Base-by-base conservation (phyloP, 2,888 invertebrate species). In the Choreutis nemorana region DNA sequence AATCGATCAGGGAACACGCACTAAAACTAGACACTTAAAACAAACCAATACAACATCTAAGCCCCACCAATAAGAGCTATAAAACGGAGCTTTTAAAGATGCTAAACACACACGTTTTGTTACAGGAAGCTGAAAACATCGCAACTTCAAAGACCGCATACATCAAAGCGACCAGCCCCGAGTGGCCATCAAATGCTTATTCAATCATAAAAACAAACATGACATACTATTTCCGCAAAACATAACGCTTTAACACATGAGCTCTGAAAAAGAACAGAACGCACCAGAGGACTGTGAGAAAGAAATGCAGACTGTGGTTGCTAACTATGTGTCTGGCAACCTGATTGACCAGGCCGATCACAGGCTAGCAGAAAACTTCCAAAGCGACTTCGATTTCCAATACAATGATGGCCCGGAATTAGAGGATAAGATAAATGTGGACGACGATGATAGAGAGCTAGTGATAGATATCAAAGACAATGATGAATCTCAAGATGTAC, bases 201-300 rank as follows among this genome's bases (percentile, higher is more conserved):
- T 59, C 64, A 67, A 71, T 65, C 67, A 71, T 72, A 72, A 71
- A 72, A 71, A 68, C 66, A 71, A 75, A 71, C 68, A 75, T 73
- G 72, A 50, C 50, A 46, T 35, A 50, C 57, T 67, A 63, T 64
- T 66, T 62, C 60, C 49, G 57, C 52, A 50, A 53, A 45, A 50
- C 50, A 50, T 55, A 59, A 50, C 45, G 42, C 35, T 42, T 36
- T 36, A 39, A 67, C 71, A 68, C 67, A 73, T 72, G 72, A 70
- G 51, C 61, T 55, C 57, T 40, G 50, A 58, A 42, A 48, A 40
- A 33, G 32, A 40, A 48, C 45, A 43, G 36, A 39, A 40, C 28
- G 39, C 33, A 32, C 30, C 39, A 29, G 29, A 18, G 13, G 32
- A 33, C 21, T 33, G 22, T 29, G 23, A 21, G 30, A 33, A 45